Conservation (phyloP, 1,140 invertebrate species). For the Phenacoccus solenopsis region DNA sequence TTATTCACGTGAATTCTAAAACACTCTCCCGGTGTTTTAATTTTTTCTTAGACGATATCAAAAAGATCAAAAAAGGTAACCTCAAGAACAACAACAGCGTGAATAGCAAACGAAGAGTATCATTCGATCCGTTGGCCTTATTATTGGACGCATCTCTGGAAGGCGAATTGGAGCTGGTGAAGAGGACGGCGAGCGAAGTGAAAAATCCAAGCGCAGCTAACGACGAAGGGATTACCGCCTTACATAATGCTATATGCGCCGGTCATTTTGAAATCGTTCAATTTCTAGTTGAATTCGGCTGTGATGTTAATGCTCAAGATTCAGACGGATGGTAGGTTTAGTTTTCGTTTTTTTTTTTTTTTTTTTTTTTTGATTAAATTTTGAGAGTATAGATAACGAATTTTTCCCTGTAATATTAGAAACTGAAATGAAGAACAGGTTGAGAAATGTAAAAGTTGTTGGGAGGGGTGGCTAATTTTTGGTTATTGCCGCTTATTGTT, state of each 20-base stretch:
- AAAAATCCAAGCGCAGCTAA: conserved; percentile 29
- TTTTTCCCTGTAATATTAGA: too few relatives aligned
- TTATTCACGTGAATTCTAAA: too few relatives aligned
- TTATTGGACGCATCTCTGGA: conserved; percentile 93
- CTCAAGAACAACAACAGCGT: conserved; percentile 36
- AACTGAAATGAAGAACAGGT: too few relatives aligned
- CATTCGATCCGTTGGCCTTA: conserved; percentile 93
- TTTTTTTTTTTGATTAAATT: too few relatives aligned
- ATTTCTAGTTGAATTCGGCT: conserved; percentile 93
- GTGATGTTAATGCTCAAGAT: conserved; percentile 97
- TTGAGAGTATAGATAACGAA: too few relatives aligned
- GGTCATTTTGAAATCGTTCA: conserved; percentile 97
- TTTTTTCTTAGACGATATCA: conserved; percentile 5
- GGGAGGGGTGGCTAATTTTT: too few relatives aligned
- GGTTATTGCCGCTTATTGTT: too few relatives aligned
- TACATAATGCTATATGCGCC: conserved; percentile 99
- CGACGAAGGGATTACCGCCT: conserved; percentile 90
- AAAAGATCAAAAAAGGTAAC: conserved; percentile 24
- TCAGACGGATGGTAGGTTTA: conserved; percentile 80
- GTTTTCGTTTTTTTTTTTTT: not conserved
- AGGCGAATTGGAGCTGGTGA: conserved; percentile 93
- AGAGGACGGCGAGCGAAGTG: conserved; percentile 86
- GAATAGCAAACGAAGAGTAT: conserved; percentile 67
- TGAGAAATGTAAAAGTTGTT: too few relatives aligned
- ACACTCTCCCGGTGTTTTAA: too few relatives aligned